These are phyloP conservation scores for Pituophis catenifer DNA, from an alignment of 2,113 vertebrate species.

Conservation along the genomic window DNA sequence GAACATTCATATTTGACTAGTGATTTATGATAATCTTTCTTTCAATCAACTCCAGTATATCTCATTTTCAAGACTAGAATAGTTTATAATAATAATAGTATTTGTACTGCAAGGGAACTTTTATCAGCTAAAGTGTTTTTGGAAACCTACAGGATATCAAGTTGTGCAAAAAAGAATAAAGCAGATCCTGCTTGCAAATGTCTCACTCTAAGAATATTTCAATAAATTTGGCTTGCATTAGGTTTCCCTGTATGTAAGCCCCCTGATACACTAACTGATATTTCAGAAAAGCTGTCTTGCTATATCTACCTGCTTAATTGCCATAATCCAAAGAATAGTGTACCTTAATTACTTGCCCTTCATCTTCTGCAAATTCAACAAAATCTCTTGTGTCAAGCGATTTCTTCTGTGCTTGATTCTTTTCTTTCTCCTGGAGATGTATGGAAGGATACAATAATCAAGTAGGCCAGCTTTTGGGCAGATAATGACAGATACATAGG, in stretches of 20 bases:
- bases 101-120: not conserved
- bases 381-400: conserved; percentile 51
- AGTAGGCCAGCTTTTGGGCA: not conserved
- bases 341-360: conserved; percentile 46
- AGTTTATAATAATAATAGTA: not conserved
- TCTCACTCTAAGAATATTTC: not conserved
- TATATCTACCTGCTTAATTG: not conserved
- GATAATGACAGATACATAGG: not conserved
- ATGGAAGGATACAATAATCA: not conserved
- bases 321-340: not conserved
- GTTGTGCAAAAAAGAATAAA: not conserved
- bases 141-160: not conserved
- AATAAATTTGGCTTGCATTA: not conserved
- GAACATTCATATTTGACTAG: not conserved
- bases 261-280: not conserved
- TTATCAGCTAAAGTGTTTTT: not conserved
- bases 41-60: not conserved
- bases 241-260: not conserved
- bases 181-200: not conserved
- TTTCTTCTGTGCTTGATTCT: conserved; percentile 60
- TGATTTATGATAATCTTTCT: not conserved
- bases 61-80: not conserved
- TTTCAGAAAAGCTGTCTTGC: not conserved
- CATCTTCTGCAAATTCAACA: not conserved
- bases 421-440: conserved; percentile 61